These are phyloP conservation scores for Lepilemur ruficaudatus DNA, from an alignment of 2,797 vertebrate genomes.

Conservation along the genomic window DNA sequence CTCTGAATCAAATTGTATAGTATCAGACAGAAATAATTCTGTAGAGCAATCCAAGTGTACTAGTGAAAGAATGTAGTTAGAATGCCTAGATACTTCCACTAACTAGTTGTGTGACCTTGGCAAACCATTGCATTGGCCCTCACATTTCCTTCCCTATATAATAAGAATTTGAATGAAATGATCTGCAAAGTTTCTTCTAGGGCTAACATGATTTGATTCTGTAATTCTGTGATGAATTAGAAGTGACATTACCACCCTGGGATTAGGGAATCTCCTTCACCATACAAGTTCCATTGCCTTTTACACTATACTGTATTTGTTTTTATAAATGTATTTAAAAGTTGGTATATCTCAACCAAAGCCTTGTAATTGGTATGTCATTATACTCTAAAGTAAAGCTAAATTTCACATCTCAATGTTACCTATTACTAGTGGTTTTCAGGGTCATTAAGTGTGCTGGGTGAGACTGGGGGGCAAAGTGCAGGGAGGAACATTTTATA, in stretches of 20 bases:
- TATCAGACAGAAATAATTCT: conserved; percentile 28
- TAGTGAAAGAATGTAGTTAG: conserved; percentile 17
- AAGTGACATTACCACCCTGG: not conserved
- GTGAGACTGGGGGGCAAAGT: not conserved
- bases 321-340: conserved; percentile 48
- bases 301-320: not conserved
- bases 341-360: conserved; percentile 3
- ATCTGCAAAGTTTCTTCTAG: not conserved
- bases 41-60: not conserved
- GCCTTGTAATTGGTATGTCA: not conserved
- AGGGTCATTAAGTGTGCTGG: not conserved
- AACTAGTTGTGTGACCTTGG: not conserved
- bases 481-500: not conserved
- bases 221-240: conserved; percentile 2
- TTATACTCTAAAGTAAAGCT: conserved; percentile 26
- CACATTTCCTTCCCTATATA: not conserved
- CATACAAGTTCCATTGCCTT: conserved; percentile 14
- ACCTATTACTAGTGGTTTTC: not conserved
- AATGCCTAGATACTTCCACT: not conserved
- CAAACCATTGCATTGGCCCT: not conserved
- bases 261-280: not conserved
- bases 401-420: not conserved
- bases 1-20: conserved; percentile 42
- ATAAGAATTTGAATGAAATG: not conserved
- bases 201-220: not conserved